Base-by-base conservation (phyloP, 2,888 invertebrate genomes). In the Apamea monoglypha region DNA sequence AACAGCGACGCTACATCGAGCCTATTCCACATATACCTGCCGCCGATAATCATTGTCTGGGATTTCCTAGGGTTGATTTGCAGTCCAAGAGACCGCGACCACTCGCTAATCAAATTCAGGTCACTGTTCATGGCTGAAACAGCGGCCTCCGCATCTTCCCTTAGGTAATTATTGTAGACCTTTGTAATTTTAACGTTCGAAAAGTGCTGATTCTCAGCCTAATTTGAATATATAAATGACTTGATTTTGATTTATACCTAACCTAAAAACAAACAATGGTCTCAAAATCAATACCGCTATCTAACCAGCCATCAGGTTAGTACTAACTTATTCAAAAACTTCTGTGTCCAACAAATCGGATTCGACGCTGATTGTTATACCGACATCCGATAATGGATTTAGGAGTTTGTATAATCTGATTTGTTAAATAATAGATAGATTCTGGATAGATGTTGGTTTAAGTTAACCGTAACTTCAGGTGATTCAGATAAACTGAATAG, bases 351-450 rank as follows among this genome's bases (percentile, higher is more conserved):
- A 61, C 10, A 70, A 59, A 63, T 81, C 72, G 56, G 50, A 59
- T 32, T n/a, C 53, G 40, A 71, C 25, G 56, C 40, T 69, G 29
- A 76, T 78, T 83, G 76, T 76, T 72, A 47, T 47, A 72, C 66
- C 61, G 53, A 69, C 56, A 68, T 44, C 29, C 25, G 36, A 59
- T 74, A 76, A 67, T 66, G 36, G 44, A 74, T 72, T 78, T 78
- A 67, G 66, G n/a, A 50, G 59, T 74, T 63, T 1, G 61, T 40
- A 50, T 70, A 73, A 47, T 64, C 59, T 53, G 47, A 77, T 63
- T 53, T 36, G 18, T 53, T 68, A 66, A 72, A 76, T 50, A 53
- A 75, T 25, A 47, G 8, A 47, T n/a, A 21, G 40, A 59, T 40
- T 74, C 47, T 40, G 21, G 18, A n/a, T 53, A 21, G 40, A 63